Evolutionary conservation across 2,797 vertebrate genomes (phyloP), one percentile per base, ranked within the genome.

Genomic region (Harpagifer antarcticus): DNA sequence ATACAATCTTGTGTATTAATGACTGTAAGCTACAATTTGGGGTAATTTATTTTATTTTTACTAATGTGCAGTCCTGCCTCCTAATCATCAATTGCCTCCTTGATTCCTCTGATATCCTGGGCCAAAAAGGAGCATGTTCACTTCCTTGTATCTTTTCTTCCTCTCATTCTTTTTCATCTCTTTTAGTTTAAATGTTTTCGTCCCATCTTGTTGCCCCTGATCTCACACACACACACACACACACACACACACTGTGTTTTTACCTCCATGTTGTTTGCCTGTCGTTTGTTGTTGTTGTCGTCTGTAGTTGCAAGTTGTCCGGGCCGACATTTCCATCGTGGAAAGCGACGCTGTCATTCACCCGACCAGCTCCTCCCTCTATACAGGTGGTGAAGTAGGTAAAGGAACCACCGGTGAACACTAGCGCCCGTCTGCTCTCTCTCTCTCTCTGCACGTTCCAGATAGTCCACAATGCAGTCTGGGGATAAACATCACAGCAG

Each of bases 271-370:
- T 86, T 89, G 83, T 93, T 79, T 90, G 87, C 82, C 88, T 95
- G 92, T 93, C 92, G 86, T 91, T 75, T 94, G 91, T 93, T 88
- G 80, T 88, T 76, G 74, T 89, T 77, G 89, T 91, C 58, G 68
- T 96, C 76, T 97, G 95, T 98, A 99, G 98, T 98, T 99, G 95
- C 97, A 99, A 98, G 98, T 99, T 97, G 97, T 99, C 94, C 97
- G 97, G 95, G 98, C 98, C 95, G 97, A 99, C 96, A 98, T 99
- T 97, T 96, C 98, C 96, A 94, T 93, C 90, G 96, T 99, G 94
- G 96, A 97, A 95, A 98, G 98, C 94, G 98, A 99, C 90, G 98
- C 96, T 96, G 96, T 99, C 93, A 93, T 99, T 96, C 98, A 99
- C 95, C 98, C 98, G 94, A 99, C 98, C 96, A 98, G 96, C 96